A percentile compares a stretch with the other conserved stretches of the same genome.
Conservation (phyloP, 2,888 invertebrate species). For the Argynnis bischoffii region DNA sequence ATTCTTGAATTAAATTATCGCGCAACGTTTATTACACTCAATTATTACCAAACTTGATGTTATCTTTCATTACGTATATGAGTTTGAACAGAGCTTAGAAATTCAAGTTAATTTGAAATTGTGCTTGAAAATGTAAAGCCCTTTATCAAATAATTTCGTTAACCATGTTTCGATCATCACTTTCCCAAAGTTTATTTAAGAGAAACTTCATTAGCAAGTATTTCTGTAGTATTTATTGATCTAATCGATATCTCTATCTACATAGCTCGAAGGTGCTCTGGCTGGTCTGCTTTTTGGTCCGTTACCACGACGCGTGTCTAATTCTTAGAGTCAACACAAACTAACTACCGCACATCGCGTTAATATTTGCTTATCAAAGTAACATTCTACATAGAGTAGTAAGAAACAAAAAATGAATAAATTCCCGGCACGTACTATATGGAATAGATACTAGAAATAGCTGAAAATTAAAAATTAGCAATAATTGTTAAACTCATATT, state of each 20-base stretch:
- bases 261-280: neutral
- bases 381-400: neutral
- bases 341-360: slow-evolving; percentile 21
- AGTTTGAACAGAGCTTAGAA: no score
- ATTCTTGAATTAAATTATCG: no score
- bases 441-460: no score
- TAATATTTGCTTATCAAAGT: slow-evolving; percentile 14
- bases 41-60: no score
- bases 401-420: neutral
- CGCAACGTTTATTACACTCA: no score
- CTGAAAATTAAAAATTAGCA: no score
- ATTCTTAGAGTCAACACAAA: slow-evolving; percentile 35
- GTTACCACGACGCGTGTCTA: slow-evolving; percentile 24
- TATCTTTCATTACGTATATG: no score
- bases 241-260: slow-evolving; percentile 10
- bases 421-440: no score
- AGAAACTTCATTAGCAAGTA: slow-evolving; percentile 10
- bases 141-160: no score
- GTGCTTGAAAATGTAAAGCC: no score
- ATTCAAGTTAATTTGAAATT: no score
- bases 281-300: neutral
- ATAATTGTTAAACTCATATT: no score
- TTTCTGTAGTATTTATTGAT: slow-evolving; percentile 6
- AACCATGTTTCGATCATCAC: neutral
- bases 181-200: neutral